These are phyloP conservation scores for Drosophila heteroneura DNA, from an alignment of 2,888 invertebrate species.

Conservation along the genomic window DNA sequence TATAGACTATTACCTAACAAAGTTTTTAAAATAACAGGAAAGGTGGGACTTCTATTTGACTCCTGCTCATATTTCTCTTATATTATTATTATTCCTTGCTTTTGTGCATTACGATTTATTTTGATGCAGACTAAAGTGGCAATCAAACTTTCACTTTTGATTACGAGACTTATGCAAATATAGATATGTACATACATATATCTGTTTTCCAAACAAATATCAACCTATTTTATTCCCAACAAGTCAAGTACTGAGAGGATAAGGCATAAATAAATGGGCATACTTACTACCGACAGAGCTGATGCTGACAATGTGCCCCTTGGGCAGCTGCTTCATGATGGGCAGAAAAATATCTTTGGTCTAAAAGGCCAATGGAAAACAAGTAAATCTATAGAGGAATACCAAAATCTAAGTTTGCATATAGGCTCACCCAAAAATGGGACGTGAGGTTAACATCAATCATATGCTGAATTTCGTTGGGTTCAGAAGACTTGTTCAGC, in stretches of 20 bases:
- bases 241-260: too few species aligned
- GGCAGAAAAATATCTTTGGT: constrained; percentile 83
- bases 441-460: constrained; percentile 84
- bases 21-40: background rate
- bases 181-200: background rate
- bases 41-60: background rate
- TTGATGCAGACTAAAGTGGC: too few species aligned
- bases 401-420: background rate
- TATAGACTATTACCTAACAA: too few species aligned
- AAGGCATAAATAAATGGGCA: background rate
- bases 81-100: background rate
- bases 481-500: constrained; percentile 55
- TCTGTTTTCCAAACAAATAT: too few species aligned
- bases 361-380: constrained; percentile 55
- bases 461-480: constrained; percentile 81
- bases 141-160: background rate
- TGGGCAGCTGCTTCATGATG: constrained; percentile 81
- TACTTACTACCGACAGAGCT: constrained; percentile 77
- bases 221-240: background rate
- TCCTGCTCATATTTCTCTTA: background rate
- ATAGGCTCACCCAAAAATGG: constrained; percentile 83
- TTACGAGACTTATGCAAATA: background rate
- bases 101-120: too few species aligned
- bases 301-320: constrained; percentile 84
- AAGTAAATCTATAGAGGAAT: too few species aligned